These are phyloP conservation scores for Chrysocyon brachyurus DNA, from an alignment of 2,797 vertebrate genomes.

Conservation along the genomic window DNA sequence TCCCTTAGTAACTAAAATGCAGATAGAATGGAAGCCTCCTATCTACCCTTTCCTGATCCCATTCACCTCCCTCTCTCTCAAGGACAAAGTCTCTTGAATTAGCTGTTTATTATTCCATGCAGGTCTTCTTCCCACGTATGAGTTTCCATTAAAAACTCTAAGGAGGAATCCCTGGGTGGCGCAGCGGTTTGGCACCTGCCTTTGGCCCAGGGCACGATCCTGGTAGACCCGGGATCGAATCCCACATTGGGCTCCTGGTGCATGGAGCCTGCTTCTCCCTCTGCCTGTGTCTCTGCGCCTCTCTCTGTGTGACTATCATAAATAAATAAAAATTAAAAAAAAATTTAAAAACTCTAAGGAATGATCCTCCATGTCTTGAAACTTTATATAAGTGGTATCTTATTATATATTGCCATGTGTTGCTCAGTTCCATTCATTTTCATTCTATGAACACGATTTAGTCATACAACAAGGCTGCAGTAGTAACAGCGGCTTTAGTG, in stretches of 20 bases:
- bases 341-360: background rate
- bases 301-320: no score
- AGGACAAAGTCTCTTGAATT: conserved; percentile 14
- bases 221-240: no score
- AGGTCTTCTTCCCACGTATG: background rate
- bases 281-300: no score
- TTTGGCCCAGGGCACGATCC: no score
- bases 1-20: conserved; percentile 16
- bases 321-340: no score
- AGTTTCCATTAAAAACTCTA: background rate
- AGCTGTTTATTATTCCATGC: background rate
- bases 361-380: background rate
- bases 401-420: background rate
- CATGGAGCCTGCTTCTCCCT: no score
- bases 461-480: background rate
- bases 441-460: background rate
- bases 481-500: background rate
- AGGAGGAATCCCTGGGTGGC: background rate
- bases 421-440: background rate
- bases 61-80: background rate
- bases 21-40: conserved; percentile 15
- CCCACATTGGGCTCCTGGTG: no score
- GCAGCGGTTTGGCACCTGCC: no score
- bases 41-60: background rate
- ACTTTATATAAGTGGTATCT: conserved; percentile 18